phyloP scores from a whole-genome alignment of 2,113 vertebrate genomes.

The Lagenorhynchus albirostris region DNA sequence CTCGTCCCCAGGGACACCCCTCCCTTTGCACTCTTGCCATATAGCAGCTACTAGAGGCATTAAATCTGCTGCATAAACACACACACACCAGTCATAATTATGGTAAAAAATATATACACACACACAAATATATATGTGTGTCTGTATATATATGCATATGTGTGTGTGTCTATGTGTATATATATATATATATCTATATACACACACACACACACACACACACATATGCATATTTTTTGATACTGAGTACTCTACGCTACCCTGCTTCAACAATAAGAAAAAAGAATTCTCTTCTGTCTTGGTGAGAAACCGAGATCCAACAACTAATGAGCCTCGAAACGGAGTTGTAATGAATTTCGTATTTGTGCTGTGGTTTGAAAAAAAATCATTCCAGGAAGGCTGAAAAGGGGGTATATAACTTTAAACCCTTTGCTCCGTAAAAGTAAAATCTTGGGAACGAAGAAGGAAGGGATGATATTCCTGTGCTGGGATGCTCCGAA shows the following conservation, averaged over 20 bases:
- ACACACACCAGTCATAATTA: neutral
- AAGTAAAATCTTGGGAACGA: neutral
- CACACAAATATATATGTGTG: fast-evolving
- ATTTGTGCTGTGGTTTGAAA: conserved; percentile 17
- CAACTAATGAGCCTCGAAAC: conserved; percentile 75
- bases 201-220: neutral
- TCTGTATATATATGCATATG: neutral
- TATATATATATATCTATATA: too few relatives aligned
- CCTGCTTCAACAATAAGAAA: conserved; percentile 45
- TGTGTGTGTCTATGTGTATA: neutral
- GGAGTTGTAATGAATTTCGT: conserved; percentile 70
- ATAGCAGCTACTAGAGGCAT: fast-evolving
- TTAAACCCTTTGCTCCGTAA: neutral
- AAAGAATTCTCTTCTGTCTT: conserved; percentile 44
- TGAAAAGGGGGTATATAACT: neutral
- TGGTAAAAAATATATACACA: neutral
- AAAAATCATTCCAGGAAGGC: neutral
- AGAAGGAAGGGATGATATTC: fast-evolving
- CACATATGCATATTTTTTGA: neutral
- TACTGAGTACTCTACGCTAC: neutral
- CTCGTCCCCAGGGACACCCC: neutral
- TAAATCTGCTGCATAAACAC: conserved; percentile 25
- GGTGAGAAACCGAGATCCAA: conserved; percentile 63
- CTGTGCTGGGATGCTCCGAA: fast-evolving
- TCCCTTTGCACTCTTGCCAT: neutral